Base-by-base conservation (phyloP, 2,113 vertebrate species). In the Microcebus lehilahytsara region DNA sequence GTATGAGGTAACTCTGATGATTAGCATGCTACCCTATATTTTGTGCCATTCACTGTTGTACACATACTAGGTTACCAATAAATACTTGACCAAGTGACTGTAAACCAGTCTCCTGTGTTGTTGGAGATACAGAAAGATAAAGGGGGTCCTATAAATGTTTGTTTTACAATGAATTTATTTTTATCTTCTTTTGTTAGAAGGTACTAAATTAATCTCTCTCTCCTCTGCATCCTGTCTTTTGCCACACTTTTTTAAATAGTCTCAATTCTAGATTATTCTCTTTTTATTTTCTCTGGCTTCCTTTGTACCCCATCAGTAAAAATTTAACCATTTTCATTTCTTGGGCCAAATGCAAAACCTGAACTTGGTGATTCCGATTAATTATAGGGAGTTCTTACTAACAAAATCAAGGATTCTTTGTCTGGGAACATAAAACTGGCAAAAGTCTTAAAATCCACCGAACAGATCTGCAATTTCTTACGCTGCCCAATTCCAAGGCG, bases 321-420 rank as follows among this genome's bases (percentile, higher is more conserved):
- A 93, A 34, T 12, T 37, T 69, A 83, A 49, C 42, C 58, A 58
- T 79, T 91, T 86, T 75, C 20, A 81, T 85, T 83, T 78, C 75
- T 92, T 66, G 1, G 34, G 49, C 34, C 53, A 79, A 87, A 87
- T 23, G 12, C 11, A 60, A 93, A 93, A 81, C 10, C 72, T 69
- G 32, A 77, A 94, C 11, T 34, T 78, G 42, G 8, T 93, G 20
- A 94, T 85, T 74, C 20, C 56, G 8, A 69, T 83, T 42, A 58
- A 85, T 56, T 66, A 14, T 14, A 79, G 19, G 19, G 13, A 72
- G 42, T 56, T 83, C 42, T 53, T 83, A 40, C 42, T 46, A 89
- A 93, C 2, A 37, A 87, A 89, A 58, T 64, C 17, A 64, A 8
- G 34, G 46, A 69, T 42, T 72, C 66, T 77, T 40, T 60, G 42